Evolutionary conservation across 2,888 invertebrate genomes (phyloP), one percentile per base, ranked within the genome.

Genomic region (Oligia strigilis): DNA sequence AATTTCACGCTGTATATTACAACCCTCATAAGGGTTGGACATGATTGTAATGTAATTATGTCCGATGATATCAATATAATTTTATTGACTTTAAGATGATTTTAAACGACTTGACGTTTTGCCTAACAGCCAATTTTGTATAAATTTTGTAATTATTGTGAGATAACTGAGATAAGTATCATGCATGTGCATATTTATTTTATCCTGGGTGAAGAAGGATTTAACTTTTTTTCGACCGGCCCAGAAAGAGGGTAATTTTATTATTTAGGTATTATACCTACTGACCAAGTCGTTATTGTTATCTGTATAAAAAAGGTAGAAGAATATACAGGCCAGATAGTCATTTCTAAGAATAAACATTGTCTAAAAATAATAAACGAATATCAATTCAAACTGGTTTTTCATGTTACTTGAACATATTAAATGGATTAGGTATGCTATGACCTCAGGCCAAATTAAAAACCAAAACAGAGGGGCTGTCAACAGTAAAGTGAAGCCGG

Each of bases 301-400:
- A 60, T 66, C 14, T 43, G 13, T 46, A 66, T 46, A 49, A 70
- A 70, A 65, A 69, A 64, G 23, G 60, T 70, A 66, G 2, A 49
- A 52, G n/a, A 58, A 66, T 52, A 55, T 73, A 55, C 17, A 81
- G 23, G 40, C 81, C 75, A 70, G 55, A 78, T 76, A 84, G 84
- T 84, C 87, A 86, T 80, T 78, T 81, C 83, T 83, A 80, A 81
- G 72, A 85, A 85, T 85, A 85, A 79, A 85, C 72, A 82, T 77
- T 83, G 72, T 79, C 72, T 85, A 75, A 80, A 75, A 85, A 83
- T 72, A 86, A 83, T 86, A 86, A 86, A 86, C 72, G 75, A 86
- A 79, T 83, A 77, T 62, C 69, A 70, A 86, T 83, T 65, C 58
- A 83, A 86, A 86, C 86, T 77, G 86, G 78, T 81, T 86, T 85